A percentile compares a stretch with the other conserved stretches of the same genome.
phyloP scores from a whole-genome alignment of 2,888 invertebrate genomes.

The Sphecodes monilicornis region DNA sequence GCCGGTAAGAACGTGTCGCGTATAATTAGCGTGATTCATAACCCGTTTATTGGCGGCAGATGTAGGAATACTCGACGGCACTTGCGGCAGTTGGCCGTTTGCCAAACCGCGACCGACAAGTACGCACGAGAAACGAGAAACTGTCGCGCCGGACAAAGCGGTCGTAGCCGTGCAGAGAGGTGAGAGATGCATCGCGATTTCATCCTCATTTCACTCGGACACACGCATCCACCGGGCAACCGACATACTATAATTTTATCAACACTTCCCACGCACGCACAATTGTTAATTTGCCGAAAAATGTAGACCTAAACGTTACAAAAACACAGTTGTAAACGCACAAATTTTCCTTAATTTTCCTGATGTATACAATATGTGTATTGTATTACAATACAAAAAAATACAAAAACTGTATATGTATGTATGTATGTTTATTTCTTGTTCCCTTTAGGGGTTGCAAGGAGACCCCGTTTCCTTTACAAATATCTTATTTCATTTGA shows the following conservation, averaged over 20 bases:
- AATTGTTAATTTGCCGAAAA: background rate
- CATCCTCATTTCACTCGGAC: constrained; percentile 21
- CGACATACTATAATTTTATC: constrained; percentile 42
- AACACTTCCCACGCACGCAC: constrained; percentile 6
- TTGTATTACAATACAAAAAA: no score
- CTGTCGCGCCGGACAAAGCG: constrained; percentile 51
- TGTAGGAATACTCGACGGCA: constrained; percentile 60
- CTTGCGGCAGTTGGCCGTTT: constrained; percentile 46
- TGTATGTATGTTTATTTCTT: no score
- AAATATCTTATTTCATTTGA: no score
- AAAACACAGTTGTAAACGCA: no score
- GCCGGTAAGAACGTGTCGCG: constrained; percentile 37
- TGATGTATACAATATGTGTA: no score
- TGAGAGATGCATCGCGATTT: constrained; percentile 52
- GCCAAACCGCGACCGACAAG: constrained; percentile 46
- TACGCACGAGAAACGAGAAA: constrained; percentile 38
- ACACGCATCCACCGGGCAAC: constrained; percentile 2
- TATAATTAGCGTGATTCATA: constrained; percentile 59
- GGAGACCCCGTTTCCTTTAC: no score
- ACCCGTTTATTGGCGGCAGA: constrained; percentile 59
- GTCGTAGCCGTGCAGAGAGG: constrained; percentile 21
- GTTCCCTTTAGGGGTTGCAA: no score
- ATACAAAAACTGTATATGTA: no score
- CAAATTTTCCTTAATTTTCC: no score
- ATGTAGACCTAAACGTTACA: no score